Evolutionary conservation across 1,140 invertebrate species (phyloP), one percentile per base, ranked within the genome.

Genomic region (Stegodyphus mimosarum): DNA sequence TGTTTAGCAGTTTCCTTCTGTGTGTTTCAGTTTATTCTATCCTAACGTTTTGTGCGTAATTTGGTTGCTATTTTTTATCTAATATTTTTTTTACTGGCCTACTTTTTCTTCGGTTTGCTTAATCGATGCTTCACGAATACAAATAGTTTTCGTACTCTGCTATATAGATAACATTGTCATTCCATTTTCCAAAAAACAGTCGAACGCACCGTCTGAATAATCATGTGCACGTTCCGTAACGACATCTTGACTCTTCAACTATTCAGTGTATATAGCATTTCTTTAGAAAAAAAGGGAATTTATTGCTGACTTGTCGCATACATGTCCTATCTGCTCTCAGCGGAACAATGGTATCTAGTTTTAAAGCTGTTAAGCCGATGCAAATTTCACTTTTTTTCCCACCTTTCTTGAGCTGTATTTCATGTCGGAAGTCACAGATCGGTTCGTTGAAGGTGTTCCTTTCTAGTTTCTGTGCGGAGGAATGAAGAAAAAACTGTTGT

Each of bases 211-310:
- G 13, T 78, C 7, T 5, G 50, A 78, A 69, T 69, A 78, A 78
- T 69, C 76, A 66, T 78, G 64, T 63, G 51, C 75, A 78, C 66
- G 76, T 78, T 69, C 76, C 76, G 69, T 66, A 69, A 69, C n/a
- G 76, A 78, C 76, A 50, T 78, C 76, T 64, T n/a, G 49, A 50
- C 49, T 51, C 52, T 51, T 78, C 63, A 77, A n/a, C 13, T 72
- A 72, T 81, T 72, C 69, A 72, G 52, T 72, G 77, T 60, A 51
- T 79, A 51, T 81, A 7, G 76, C 76, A 72, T 81, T 81, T 55
- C 72, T 71, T 55, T n/a, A 50, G 63, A 55, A 33, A 33, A 33
- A 33, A 81, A 72, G 9, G 50, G 18, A 81, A 72, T 81, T 81
- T 81, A 81, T 72, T 71, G 63, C 78, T 51, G n/a, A 17, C 70